Conservation (phyloP, 1,140 invertebrate species). For the Drosophila ogumai region DNA sequence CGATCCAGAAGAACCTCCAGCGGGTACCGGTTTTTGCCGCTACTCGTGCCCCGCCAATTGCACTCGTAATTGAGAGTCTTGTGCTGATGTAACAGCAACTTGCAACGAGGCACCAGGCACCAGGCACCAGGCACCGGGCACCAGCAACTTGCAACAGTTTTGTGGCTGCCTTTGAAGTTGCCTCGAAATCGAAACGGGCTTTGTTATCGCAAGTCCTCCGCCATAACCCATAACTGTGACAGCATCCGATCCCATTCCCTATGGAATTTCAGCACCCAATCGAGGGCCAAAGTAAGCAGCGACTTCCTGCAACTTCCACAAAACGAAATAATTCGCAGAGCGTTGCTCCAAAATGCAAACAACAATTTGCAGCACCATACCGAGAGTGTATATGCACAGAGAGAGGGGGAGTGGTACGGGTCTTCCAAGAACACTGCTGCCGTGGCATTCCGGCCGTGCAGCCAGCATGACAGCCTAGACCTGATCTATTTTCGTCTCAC, state of each 20-base stretch:
- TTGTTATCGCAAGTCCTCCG: constrained; percentile 65
- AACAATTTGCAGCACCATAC: constrained; percentile 58
- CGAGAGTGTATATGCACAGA: neutral
- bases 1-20: constrained; percentile 60
- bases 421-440: constrained; percentile 60
- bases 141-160: constrained; percentile 40
- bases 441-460: constrained; percentile 76
- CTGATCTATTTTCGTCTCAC: constrained; percentile 79
- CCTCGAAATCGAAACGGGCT: constrained; percentile 48
- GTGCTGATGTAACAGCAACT: constrained; percentile 71
- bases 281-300: constrained; percentile 60
- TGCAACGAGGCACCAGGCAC: constrained; percentile 28
- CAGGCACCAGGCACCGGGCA: neutral
- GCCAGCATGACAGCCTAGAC: constrained; percentile 81
- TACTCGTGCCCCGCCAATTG: constrained; percentile 72
- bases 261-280: constrained; percentile 75
- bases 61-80: constrained; percentile 75
- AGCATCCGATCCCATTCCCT: constrained; percentile 39
- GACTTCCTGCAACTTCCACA: constrained; percentile 65
- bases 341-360: constrained; percentile 50
- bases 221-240: constrained; percentile 45
- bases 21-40: constrained; percentile 76
- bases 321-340: constrained; percentile 23
- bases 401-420: constrained; percentile 15
- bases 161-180: constrained; percentile 60